These are phyloP conservation scores for Percopsis transmontana DNA, from an alignment of 2,113 vertebrate species.

Conservation along the genomic window DNA sequence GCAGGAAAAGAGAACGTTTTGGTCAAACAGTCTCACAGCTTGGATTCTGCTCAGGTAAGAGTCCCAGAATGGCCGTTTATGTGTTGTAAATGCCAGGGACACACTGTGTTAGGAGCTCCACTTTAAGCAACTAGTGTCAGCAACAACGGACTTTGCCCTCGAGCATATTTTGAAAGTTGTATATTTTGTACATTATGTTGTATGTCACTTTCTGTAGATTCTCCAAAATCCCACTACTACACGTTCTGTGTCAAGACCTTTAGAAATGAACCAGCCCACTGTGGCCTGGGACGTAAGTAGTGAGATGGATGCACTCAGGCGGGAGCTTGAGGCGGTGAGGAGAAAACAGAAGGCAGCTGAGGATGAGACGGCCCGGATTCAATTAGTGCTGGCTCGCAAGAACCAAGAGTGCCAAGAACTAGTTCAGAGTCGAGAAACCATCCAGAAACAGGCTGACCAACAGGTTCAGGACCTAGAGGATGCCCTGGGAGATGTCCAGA, in stretches of 20 bases:
- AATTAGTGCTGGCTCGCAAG: slow-evolving; percentile 83
- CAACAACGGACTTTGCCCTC: slow-evolving; percentile 9
- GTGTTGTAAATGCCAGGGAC: background rate
- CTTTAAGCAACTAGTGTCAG: slow-evolving; percentile 11
- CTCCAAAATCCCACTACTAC: slow-evolving; percentile 67
- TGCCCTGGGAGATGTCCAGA: slow-evolving; percentile 92
- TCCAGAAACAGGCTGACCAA: slow-evolving; percentile 86
- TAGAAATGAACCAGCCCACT: slow-evolving; percentile 76
- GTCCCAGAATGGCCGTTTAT: background rate
- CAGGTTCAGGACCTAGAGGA: slow-evolving; percentile 93
- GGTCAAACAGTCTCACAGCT: slow-evolving; percentile 82
- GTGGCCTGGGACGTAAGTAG: slow-evolving; percentile 52
- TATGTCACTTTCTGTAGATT: slow-evolving; percentile 40
- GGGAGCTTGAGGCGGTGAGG: slow-evolving; percentile 81
- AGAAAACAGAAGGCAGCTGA: slow-evolving; percentile 78
- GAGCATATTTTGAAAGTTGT: background rate
- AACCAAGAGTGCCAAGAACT: slow-evolving; percentile 84
- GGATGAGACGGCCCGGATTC: slow-evolving; percentile 81
- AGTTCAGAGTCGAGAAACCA: slow-evolving; percentile 76
- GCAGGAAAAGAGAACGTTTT: slow-evolving; percentile 89
- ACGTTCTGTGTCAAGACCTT: slow-evolving; percentile 80
- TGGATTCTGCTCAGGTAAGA: slow-evolving; percentile 85
- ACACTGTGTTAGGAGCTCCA: background rate
- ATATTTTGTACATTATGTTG: background rate
- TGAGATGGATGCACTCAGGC: slow-evolving; percentile 79